Percentiles rank a stretch among this genome's conserved stretches.
Evolutionary conservation across 2,888 invertebrate genomes (phyloP).

Genomic region (Cerceris ruficornis): DNA sequence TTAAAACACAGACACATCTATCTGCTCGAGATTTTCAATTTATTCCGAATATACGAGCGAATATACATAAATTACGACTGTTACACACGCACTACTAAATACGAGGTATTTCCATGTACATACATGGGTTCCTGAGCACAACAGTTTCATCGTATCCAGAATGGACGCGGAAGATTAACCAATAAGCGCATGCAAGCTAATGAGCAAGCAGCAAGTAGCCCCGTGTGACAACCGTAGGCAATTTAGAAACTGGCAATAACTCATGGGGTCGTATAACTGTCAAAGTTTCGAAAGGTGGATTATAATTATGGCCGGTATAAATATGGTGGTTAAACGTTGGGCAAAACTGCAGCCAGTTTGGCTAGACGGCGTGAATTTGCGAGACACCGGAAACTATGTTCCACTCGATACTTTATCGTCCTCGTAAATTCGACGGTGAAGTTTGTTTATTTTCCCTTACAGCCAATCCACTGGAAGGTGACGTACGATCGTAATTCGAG

Average conservation of each 20-base stretch:
- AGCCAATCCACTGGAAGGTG: not conserved
- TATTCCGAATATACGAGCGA: too few relatives aligned
- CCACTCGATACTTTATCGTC: not conserved
- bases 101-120: too few relatives aligned
- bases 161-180: not conserved
- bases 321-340: conserved; percentile 5
- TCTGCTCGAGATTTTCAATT: too few relatives aligned
- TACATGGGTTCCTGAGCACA: too few relatives aligned
- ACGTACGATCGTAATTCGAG: conserved; percentile 3
- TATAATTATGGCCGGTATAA: conserved; percentile 17
- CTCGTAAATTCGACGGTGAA: conserved; percentile 12
- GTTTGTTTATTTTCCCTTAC: conserved; percentile 4
- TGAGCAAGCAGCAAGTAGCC: not conserved
- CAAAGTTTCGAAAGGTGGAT: conserved; percentile 21
- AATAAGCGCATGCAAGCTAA: not conserved
- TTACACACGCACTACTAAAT: too few relatives aligned
- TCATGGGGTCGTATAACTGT: conserved; percentile 5
- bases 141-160: not conserved
- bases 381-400: conserved; percentile 8
- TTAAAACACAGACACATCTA: too few relatives aligned
- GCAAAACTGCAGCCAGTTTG: conserved; percentile 12
- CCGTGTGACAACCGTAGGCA: conserved; percentile 9
- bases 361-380: conserved; percentile 6
- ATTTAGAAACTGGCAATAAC: conserved; percentile 4
- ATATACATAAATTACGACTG: too few relatives aligned